Evolutionary conservation across 2,888 invertebrate genomes (phyloP), one percentile per base, ranked within the genome.

Genomic region (Eurytoma californica): DNA sequence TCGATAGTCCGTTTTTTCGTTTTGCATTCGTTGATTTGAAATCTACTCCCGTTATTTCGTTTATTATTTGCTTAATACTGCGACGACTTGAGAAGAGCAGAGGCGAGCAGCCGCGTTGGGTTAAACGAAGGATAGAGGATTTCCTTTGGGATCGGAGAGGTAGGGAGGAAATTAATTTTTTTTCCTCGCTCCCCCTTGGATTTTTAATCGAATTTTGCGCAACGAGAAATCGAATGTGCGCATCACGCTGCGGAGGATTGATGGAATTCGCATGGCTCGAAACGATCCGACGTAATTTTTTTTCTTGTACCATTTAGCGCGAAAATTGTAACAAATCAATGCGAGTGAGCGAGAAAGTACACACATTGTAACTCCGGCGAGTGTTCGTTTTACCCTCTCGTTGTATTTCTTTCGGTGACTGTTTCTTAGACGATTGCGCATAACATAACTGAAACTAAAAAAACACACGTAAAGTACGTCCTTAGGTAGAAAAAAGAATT

Each of bases 1-100:
- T 81, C 79, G 78, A 79, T 81, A 76, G 76, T 63, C 61, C 9
- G 67, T 70, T 70, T n/a, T 57, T 79, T 28, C 1, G 24, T 57
- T 53, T 51, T 60, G 16, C 14, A 70, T 55, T 20, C 49, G 51
- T 49, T 39, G 0, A 39, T 2, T 39, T 39, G 39, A 39, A 9
- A 39, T 72, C 24, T 28, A 39, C 30, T 20, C 47, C n/a, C 18
- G 57, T 30, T 5, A 30, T 39, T n/a, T 53, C 63, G n/a, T 18
- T 30, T 66, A 20, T 74, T 74, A 12, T 55, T 74, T 28, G 2
- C 3, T 14, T 39, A 49, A 30, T 51, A 49, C 30, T 7, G 57
- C 16, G 39, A 49, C 53, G 53, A 53, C n/a, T 53, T 5, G 53
- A n/a, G n/a, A 16, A n/a, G 61, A 24, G 61, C 5, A 30, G 61